Evolutionary conservation across 2,888 invertebrate species (phyloP).

Genomic region (Gymnoscelis rufifasciata): DNA sequence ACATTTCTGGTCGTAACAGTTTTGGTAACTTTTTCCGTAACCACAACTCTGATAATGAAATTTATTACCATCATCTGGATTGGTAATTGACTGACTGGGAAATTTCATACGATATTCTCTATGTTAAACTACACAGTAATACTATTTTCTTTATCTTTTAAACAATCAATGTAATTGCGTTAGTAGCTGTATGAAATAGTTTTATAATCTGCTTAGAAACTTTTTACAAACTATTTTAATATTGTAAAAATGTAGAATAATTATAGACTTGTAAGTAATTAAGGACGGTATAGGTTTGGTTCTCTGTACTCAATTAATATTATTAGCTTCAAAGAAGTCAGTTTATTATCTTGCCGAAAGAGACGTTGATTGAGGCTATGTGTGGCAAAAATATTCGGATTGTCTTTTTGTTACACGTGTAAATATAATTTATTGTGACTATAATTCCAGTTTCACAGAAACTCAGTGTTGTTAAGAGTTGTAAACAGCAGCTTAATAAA

Average conservation of each 20-base stretch:
- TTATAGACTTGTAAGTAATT: slow-evolving; percentile 21
- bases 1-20: slow-evolving; percentile 5
- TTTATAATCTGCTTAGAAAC: slow-evolving; percentile 41
- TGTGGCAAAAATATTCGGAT: slow-evolving; percentile 34
- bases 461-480: slow-evolving; percentile 70
- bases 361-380: slow-evolving; percentile 9
- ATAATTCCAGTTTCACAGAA: slow-evolving; percentile 68
- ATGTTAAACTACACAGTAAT: slow-evolving; percentile 28
- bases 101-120: slow-evolving; percentile 38
- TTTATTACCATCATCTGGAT: slow-evolving; percentile 35
- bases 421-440: slow-evolving; percentile 49
- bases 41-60: slow-evolving; percentile 4
- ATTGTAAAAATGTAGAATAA: slow-evolving; percentile 43
- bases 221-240: slow-evolving; percentile 55
- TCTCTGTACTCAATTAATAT: slow-evolving; percentile 38
- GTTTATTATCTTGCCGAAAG: slow-evolving; percentile 30
- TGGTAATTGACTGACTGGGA: slow-evolving; percentile 71
- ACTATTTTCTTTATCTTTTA: slow-evolving; percentile 26
- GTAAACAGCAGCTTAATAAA: slow-evolving; percentile 72
- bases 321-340: slow-evolving; percentile 62
- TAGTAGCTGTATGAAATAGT: slow-evolving; percentile 34
- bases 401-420: slow-evolving; percentile 36
- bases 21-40: slow-evolving; percentile 10
- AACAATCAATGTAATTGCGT: slow-evolving; percentile 19
- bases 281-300: slow-evolving; percentile 22